These are phyloP conservation scores for Cromileptes altivelis DNA, from an alignment of 2,113 vertebrate genomes.

Conservation along the genomic window DNA sequence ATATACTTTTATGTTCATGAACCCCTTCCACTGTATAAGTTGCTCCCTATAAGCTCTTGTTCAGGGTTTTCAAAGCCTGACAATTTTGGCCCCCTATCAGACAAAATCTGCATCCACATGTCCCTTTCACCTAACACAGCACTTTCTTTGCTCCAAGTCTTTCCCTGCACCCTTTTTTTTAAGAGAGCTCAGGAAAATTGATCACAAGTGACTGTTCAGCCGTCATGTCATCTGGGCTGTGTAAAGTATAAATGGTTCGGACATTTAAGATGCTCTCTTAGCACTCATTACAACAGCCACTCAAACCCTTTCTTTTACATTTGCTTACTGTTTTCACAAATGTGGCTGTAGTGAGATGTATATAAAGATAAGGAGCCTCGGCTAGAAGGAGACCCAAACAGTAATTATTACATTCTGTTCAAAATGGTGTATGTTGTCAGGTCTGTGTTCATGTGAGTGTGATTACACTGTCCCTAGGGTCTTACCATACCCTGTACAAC, in stretches of 20 bases:
- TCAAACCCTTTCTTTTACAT: neutral
- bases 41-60: neutral
- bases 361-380: neutral
- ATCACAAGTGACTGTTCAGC: neutral
- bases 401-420: neutral
- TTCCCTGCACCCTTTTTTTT: too few species aligned
- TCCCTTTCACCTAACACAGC: neutral
- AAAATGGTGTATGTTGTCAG: neutral
- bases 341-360: neutral
- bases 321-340: neutral
- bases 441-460: slow-evolving; percentile 7
- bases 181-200: neutral
- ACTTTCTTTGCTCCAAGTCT: neutral
- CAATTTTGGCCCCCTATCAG: neutral
- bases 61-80: neutral
- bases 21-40: neutral
- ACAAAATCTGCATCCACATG: neutral
- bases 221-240: neutral
- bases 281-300: neutral
- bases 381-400: neutral
- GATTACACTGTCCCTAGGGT: neutral
- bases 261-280: neutral
- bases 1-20: neutral
- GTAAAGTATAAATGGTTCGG: neutral
- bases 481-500: neutral